These are phyloP conservation scores for Nanorana parkeri DNA, from an alignment of 2,113 vertebrate genomes.

Conservation along the genomic window DNA sequence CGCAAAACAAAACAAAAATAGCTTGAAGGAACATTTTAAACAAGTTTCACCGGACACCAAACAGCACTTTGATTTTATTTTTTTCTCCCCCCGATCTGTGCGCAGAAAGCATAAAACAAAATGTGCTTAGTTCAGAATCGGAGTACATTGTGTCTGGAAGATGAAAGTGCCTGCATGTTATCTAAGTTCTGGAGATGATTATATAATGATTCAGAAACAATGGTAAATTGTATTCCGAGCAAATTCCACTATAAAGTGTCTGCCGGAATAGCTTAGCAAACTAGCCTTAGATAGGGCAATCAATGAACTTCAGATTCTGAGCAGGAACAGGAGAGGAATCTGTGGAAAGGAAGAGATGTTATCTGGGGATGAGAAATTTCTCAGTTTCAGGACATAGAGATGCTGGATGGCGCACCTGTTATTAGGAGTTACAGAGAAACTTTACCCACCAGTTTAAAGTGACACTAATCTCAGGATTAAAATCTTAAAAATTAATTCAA, in stretches of 20 bases:
- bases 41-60: not conserved
- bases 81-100: not conserved
- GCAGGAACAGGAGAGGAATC: not conserved
- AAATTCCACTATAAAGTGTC: slow-evolving; percentile 12
- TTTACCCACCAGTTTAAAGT: too few species aligned
- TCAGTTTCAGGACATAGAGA: not conserved
- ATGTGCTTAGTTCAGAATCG: not conserved
- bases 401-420: too few species aligned
- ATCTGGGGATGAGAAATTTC: slow-evolving; percentile 1
- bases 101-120: not conserved
- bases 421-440: too few species aligned
- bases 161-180: slow-evolving; percentile 9
- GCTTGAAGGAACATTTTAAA: not conserved
- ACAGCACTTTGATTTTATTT: not conserved
- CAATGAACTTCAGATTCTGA: slow-evolving; percentile 27
- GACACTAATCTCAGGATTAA: too few species aligned
- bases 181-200: slow-evolving; percentile 24
- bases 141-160: not conserved
- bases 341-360: not conserved
- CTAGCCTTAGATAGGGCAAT: slow-evolving; percentile 31
- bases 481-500: too few species aligned
- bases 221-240: slow-evolving; percentile 9
- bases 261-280: slow-evolving; percentile 24
- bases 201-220: slow-evolving; percentile 35
- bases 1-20: slow-evolving; percentile 22